These are phyloP conservation scores for Samia ricini DNA, from an alignment of 1,140 invertebrate genomes.

Conservation along the genomic window DNA sequence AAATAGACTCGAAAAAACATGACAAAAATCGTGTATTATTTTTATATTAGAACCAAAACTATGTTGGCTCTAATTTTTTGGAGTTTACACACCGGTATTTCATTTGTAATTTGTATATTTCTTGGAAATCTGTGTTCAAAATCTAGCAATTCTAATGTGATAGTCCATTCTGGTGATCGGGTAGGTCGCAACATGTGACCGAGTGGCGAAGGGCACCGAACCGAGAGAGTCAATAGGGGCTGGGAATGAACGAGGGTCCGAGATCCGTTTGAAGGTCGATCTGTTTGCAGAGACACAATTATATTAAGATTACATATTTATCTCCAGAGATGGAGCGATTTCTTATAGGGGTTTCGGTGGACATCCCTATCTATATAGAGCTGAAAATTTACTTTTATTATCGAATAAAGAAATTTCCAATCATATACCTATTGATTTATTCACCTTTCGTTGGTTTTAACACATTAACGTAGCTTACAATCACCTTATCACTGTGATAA, in stretches of 20 bases:
- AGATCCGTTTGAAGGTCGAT: conserved; percentile 3
- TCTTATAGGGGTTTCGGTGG: conserved; percentile 40
- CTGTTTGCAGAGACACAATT: conserved; percentile 57
- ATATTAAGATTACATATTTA: conserved; percentile 74
- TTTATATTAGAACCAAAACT: no score
- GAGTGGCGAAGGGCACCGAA: conserved; percentile 1
- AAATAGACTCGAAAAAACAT: no score
- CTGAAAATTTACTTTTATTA: no score
- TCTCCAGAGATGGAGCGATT: conserved; percentile 55
- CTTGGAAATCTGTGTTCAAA: neutral
- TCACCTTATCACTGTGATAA: no score
- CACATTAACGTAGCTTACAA: no score
- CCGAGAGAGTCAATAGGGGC: conserved; percentile 55
- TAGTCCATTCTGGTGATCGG: neutral
- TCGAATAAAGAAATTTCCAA: no score
- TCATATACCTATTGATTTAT: no score
- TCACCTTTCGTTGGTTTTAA: no score
- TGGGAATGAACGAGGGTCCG: conserved; percentile 18
- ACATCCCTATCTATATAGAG: neutral
- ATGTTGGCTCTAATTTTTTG: no score
- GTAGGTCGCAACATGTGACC: neutral
- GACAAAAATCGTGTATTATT: no score
- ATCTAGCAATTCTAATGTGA: neutral
- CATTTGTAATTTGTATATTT: neutral
- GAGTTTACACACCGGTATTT: neutral